Base-by-base conservation (phyloP, 2,888 invertebrate genomes). In the Hipparchia semele region DNA sequence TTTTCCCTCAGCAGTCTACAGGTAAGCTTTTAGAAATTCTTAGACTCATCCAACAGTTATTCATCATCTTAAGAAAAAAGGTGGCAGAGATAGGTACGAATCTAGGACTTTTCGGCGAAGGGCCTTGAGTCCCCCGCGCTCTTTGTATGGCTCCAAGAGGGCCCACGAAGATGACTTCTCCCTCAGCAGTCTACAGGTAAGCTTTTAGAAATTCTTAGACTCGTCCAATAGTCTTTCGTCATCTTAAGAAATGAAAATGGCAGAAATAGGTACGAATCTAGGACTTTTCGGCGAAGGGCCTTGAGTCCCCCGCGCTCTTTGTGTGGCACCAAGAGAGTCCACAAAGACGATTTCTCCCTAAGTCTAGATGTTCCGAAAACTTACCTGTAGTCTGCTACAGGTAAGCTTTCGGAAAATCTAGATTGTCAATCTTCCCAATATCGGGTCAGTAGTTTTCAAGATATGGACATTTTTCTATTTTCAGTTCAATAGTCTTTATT, bases 171-270 rank as follows among this genome's bases (percentile, higher is more conserved):
- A 79, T 4, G 71, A 74, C 3, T 33, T 72, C 0, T n/a, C 71
- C 0, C 66, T 74, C 2, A 71, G 71, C 45, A 75, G 8, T 33
- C 8, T 75, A 12, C 71, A 74, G 76, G 77, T 77, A 62, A 6
- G 13, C 8, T 13, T n/a, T 13, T n/a, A 0, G 51, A 51, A 51
- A 51, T 2, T 51, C 0, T 10, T 51, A 51, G 0, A 2, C 51
- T 12, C n/a, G n/a, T n/a, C n/a, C n/a, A n/a, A n/a, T n/a, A n/a
- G n/a, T n/a, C n/a, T n/a, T n/a, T n/a, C n/a, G n/a, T n/a, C n/a
- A n/a, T n/a, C 53, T 2, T 53, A 78, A 73, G 8, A 59, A 76
- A 23, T n/a, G 76, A 77, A 76, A 75, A 76, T 53, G 6, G 59
- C 51, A 56, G 23, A 0, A n/a, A 9, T 0, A 65, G 13, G 2